Evolutionary conservation across 2,888 invertebrate genomes (phyloP).

Genomic region (Drosophila diplacantha): DNA sequence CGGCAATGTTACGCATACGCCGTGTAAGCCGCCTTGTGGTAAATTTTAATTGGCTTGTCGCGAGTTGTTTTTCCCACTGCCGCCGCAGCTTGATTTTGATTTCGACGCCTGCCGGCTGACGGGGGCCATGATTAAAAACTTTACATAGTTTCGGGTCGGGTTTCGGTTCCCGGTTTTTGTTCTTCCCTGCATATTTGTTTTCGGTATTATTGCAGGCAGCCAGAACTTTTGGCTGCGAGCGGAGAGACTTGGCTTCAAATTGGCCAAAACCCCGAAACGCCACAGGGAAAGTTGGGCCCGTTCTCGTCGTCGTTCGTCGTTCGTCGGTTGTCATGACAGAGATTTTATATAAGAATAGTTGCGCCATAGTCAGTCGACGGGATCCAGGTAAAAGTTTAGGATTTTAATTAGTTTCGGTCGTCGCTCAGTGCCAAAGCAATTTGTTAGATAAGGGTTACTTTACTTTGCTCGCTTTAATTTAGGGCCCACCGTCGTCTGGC

Average conservation of each 20-base stretch:
- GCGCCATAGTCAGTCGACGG: conserved; percentile 6
- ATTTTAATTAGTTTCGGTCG: conserved; percentile 70
- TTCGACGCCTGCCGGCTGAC: conserved; percentile 34
- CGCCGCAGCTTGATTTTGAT: conserved; percentile 48
- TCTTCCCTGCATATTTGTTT: conserved; percentile 44
- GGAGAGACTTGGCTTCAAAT: conserved; percentile 35
- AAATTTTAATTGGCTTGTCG: conserved; percentile 66
- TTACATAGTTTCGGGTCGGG: conserved; percentile 51
- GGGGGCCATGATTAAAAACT: conserved; percentile 60
- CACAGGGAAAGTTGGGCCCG: conserved; percentile 34
- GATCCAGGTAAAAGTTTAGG: conserved; percentile 61
- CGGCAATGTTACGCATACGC: conserved; percentile 60
- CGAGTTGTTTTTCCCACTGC: conserved; percentile 18
- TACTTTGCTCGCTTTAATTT: conserved; percentile 31
- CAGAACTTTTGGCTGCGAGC: conserved; percentile 26
- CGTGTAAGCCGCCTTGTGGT: conserved; percentile 46
- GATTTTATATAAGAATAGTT: conserved; percentile 41
- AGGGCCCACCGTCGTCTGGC: conserved; percentile 12
- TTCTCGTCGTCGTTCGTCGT: conserved; percentile 7
- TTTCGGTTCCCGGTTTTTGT: conserved; percentile 28
- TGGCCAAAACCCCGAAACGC: conserved; percentile 24
- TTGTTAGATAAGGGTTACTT: conserved; percentile 46
- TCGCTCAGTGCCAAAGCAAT: conserved; percentile 54
- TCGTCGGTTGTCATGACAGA: conserved; percentile 32
- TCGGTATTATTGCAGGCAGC: conserved; percentile 39